A percentile compares a stretch with the other conserved stretches of the same genome.
Evolutionary conservation across 2,113 vertebrate species (phyloP).

Genomic region (Thalassarche chlororhynchos): DNA sequence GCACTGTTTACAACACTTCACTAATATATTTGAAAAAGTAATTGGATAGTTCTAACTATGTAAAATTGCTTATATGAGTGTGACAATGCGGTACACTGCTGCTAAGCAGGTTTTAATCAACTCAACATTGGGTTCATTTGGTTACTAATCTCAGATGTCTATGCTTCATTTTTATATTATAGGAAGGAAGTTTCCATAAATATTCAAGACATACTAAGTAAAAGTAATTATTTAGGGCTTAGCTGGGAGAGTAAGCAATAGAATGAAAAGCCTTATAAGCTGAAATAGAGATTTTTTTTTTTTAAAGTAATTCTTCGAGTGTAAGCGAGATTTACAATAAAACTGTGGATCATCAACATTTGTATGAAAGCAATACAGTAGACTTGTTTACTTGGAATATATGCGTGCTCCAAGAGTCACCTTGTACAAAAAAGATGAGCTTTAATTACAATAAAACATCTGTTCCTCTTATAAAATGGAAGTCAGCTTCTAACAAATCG

Average conservation of each 20-base stretch:
- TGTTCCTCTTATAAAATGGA: slow-evolving; percentile 29
- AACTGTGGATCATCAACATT: neutral
- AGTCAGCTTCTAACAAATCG: neutral
- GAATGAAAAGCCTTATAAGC: neutral
- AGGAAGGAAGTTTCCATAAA: slow-evolving; percentile 31
- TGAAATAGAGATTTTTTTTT: neutral
- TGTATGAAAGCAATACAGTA: neutral
- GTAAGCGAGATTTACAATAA: slow-evolving; percentile 25
- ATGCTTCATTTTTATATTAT: slow-evolving; percentile 39
- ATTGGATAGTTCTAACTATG: slow-evolving; percentile 46
- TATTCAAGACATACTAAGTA: slow-evolving; percentile 21
- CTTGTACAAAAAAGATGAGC: slow-evolving; percentile 35
- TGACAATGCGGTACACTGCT: neutral
- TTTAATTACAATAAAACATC: slow-evolving; percentile 63
- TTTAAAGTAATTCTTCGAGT: neutral
- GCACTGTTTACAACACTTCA: slow-evolving; percentile 29
- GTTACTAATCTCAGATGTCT: slow-evolving; percentile 52
- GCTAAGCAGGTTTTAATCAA: slow-evolving; percentile 62
- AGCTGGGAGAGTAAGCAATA: neutral
- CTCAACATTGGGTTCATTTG: slow-evolving; percentile 47
- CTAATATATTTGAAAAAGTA: slow-evolving; percentile 65
- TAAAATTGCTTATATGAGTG: slow-evolving; percentile 42
- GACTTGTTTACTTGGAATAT: slow-evolving; percentile 30
- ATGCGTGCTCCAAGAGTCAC: neutral
- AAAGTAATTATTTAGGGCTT: slow-evolving; percentile 50